Conservation (phyloP, 1,140 invertebrate genomes). For the Aphelenchoides besseyi region DNA sequence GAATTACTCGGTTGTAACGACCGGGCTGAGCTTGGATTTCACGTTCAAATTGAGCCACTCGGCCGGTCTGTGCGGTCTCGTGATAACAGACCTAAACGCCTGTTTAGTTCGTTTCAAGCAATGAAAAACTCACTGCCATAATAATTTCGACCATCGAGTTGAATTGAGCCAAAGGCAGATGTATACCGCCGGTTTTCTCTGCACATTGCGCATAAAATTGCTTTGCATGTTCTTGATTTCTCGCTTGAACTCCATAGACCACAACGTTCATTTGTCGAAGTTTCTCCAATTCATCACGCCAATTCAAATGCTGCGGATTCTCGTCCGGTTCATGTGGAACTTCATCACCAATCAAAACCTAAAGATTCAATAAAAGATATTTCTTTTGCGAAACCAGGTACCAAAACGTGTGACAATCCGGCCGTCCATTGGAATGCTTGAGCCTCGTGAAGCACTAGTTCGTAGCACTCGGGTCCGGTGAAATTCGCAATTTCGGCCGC, state of each 20-base stretch:
- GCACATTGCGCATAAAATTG: constrained; percentile 6
- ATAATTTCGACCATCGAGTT: constrained; percentile 7
- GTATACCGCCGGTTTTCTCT: background rate
- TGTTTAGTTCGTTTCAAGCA: background rate
- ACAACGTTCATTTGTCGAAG: background rate
- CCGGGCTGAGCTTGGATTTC: constrained; percentile 1
- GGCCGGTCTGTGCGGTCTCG: background rate
- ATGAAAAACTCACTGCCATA: constrained; percentile 18
- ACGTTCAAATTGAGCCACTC: background rate
- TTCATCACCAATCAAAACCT: constrained; percentile 8
- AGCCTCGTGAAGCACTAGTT: constrained; percentile 57
- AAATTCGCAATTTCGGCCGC: constrained; percentile 56
- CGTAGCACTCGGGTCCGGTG: constrained; percentile 60
- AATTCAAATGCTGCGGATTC: background rate
- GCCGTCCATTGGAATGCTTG: constrained; percentile 16
- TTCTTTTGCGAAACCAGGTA: background rate
- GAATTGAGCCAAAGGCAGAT: background rate
- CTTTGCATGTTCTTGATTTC: background rate
- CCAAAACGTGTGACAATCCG: background rate
- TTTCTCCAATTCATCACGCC: background rate
- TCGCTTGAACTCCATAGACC: constrained; percentile 4
- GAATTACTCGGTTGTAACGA: background rate
- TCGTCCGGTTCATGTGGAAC: background rate
- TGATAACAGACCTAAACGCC: constrained; percentile 11
- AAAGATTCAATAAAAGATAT: background rate